phyloP scores from a whole-genome alignment of 2,888 invertebrate genomes.

The Heliconius hortense region DNA sequence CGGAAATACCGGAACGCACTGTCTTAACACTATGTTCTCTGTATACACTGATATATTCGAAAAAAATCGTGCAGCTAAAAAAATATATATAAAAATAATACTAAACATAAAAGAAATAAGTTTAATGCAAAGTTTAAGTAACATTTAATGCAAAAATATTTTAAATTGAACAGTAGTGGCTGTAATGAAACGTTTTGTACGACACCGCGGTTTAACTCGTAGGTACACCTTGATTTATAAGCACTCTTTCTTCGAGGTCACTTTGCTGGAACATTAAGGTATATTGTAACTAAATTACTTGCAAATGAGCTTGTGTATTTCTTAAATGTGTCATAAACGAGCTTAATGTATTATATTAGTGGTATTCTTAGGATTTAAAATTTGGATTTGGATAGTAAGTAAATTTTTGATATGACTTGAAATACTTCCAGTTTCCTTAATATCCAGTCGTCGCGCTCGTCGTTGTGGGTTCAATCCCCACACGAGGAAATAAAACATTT shows the following conservation, averaged over 20 bases:
- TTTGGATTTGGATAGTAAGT: too few species aligned
- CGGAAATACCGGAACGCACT: too few species aligned
- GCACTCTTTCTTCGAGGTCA: slow-evolving; percentile 26
- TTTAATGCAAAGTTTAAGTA: too few species aligned
- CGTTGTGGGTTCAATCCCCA: neutral
- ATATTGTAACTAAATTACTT: slow-evolving; percentile 8
- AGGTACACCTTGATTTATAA: slow-evolving; percentile 37
- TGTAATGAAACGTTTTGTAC: slow-evolving; percentile 23
- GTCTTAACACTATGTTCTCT: too few species aligned
- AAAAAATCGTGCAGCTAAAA: neutral
- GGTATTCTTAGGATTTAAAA: neutral
- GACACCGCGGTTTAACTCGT: slow-evolving; percentile 19
- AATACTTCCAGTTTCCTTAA: neutral
- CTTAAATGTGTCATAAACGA: neutral
- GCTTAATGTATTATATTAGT: neutral
- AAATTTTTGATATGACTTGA: neutral
- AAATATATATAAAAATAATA: neutral
- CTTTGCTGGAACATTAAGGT: slow-evolving; percentile 19
- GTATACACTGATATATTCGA: too few species aligned
- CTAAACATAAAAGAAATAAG: neutral
- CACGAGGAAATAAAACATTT: neutral
- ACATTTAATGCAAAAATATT: neutral
- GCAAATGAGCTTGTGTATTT: slow-evolving; percentile 15
- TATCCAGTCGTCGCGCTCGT: neutral
- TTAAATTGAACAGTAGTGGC: slow-evolving; percentile 10